These are phyloP conservation scores for Melanotus villosus DNA, from an alignment of 2,888 invertebrate genomes.

Conservation along the genomic window DNA sequence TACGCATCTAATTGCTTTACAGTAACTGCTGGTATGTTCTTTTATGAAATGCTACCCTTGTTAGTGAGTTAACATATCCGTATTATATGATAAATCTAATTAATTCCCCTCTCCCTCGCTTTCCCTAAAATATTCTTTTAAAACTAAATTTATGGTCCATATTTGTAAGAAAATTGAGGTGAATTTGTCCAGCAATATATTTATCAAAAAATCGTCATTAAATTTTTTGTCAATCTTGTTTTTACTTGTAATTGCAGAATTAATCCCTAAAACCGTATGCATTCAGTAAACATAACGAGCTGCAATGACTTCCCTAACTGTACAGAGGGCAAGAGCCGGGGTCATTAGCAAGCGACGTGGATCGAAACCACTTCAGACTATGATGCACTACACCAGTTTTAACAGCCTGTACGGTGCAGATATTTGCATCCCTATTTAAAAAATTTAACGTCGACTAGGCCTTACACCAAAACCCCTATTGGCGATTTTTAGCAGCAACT, in stretches of 20 bases:
- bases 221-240: no score
- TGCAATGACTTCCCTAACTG: not conserved
- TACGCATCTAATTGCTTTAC: no score
- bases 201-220: no score
- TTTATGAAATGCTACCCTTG: no score
- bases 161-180: no score
- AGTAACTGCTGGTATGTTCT: no score
- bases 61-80: no score
- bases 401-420: constrained; percentile 26
- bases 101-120: no score
- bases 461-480: constrained; percentile 1
- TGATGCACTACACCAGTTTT: constrained; percentile 35
- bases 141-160: no score
- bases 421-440: constrained; percentile 32
- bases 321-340: constrained; percentile 5
- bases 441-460: constrained; percentile 7
- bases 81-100: no score
- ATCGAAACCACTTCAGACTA: constrained; percentile 44
- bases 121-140: no score
- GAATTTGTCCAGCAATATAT: no score
- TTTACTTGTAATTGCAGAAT: not conserved
- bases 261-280: not conserved
- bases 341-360: constrained; percentile 37
- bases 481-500: constrained; percentile 17
- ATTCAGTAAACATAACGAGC: not conserved